Evolutionary conservation across 1,140 invertebrate species (phyloP).

Genomic region (Micrasema minimum): DNA sequence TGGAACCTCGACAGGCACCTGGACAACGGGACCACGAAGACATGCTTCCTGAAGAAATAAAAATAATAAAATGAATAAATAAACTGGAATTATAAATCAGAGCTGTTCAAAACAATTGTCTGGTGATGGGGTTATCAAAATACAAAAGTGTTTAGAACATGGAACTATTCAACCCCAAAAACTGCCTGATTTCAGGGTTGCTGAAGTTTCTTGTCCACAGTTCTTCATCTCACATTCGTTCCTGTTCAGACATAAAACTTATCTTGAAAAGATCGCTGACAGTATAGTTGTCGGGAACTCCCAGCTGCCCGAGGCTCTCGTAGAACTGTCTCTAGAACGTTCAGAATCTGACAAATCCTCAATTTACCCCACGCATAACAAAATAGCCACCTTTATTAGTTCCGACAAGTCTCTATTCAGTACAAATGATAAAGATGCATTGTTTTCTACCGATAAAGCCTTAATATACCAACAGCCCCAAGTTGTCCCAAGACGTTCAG

Average conservation of each 20-base stretch:
- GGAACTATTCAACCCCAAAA: too few species aligned
- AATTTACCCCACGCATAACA: slow-evolving; percentile 57
- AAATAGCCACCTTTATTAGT: slow-evolving; percentile 36
- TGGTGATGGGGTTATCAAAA: too few species aligned
- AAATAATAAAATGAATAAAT: too few species aligned
- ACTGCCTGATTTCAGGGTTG: too few species aligned
- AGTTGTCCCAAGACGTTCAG: slow-evolving; percentile 73
- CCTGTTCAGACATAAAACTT: too few species aligned
- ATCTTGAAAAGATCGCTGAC: slow-evolving; percentile 61
- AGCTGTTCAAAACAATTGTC: too few species aligned
- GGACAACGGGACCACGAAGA: slow-evolving; percentile 87
- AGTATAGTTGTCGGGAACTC: slow-evolving; percentile 62
- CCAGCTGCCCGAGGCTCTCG: slow-evolving; percentile 63
- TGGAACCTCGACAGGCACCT: slow-evolving; percentile 84
- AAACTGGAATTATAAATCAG: too few species aligned
- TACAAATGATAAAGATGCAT: slow-evolving; percentile 41
- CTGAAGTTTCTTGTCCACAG: slow-evolving; percentile 82
- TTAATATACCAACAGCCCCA: slow-evolving; percentile 38
- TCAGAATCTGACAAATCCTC: slow-evolving; percentile 61
- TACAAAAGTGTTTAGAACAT: too few species aligned
- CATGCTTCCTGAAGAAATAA: slow-evolving; percentile 77
- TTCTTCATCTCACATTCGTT: slow-evolving; percentile 96
- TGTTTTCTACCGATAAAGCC: slow-evolving; percentile 43
- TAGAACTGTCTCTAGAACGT: slow-evolving; percentile 63
- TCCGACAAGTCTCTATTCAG: slow-evolving; percentile 45